Conservation (phyloP, 1,140 invertebrate genomes). For the Cheumatopsyche charites region DNA sequence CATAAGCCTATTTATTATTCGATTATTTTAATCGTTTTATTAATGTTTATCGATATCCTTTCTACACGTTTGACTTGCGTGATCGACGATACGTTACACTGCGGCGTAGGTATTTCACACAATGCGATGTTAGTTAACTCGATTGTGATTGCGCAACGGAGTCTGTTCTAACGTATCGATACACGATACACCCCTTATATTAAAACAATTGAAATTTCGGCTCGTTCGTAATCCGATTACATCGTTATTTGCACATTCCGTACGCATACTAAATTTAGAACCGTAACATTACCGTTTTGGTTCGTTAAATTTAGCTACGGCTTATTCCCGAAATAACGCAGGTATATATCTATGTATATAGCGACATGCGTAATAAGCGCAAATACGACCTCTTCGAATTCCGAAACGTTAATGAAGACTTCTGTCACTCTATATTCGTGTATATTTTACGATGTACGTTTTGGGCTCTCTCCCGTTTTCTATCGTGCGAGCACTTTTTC, state of each 20-base stretch:
- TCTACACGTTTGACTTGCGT: too few relatives aligned
- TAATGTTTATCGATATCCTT: too few relatives aligned
- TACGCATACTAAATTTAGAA: neutral
- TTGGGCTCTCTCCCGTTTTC: too few relatives aligned
- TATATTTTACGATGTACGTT: neutral
- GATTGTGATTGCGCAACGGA: neutral
- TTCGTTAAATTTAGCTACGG: neutral
- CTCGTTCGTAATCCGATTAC: slow-evolving; percentile 1
- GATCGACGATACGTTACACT: too few relatives aligned
- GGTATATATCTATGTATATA: neutral
- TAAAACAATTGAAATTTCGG: too few relatives aligned
- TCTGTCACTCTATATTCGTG: neutral
- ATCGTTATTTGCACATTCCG: neutral
- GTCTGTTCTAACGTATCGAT: neutral
- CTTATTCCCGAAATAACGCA: neutral
- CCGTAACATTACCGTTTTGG: neutral
- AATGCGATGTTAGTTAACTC: neutral
- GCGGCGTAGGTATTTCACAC: too few relatives aligned
- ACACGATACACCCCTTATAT: neutral
- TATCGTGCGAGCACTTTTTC: too few relatives aligned
- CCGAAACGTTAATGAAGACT: too few relatives aligned
- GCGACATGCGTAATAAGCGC: too few relatives aligned
- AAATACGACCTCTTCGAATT: too few relatives aligned
- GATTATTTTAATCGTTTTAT: too few relatives aligned
- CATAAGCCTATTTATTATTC: too few relatives aligned